A percentile compares a stretch with the other conserved stretches of the same genome.
These are phyloP conservation scores for Emydura subglobosa DNA, from an alignment of 2,113 vertebrate species.

Conservation along the genomic window DNA sequence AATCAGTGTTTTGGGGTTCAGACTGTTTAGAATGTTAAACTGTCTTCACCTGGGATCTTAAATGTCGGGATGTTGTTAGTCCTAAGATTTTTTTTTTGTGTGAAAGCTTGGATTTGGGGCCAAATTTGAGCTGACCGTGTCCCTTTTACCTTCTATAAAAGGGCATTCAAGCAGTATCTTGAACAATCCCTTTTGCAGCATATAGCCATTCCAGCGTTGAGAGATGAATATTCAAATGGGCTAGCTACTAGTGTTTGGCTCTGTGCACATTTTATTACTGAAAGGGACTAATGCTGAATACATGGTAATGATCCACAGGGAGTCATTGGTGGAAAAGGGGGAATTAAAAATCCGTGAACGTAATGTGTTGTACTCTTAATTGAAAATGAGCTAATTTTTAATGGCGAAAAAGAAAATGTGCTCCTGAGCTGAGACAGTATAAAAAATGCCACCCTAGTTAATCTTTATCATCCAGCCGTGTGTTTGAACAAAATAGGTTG, in stretches of 20 bases:
- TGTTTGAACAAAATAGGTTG: background rate
- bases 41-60: background rate
- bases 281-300: conserved; percentile 2
- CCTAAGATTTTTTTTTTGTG: background rate
- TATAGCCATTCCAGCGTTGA: background rate
- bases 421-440: background rate
- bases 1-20: background rate
- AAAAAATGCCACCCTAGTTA: background rate
- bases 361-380: background rate
- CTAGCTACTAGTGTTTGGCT: too few relatives aligned
- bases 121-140: background rate
- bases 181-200: background rate
- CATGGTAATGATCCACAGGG: conserved; percentile 22
- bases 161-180: background rate
- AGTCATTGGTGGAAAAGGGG: background rate
- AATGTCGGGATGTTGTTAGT: background rate
- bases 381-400: conserved; percentile 19
- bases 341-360: background rate
- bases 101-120: background rate
- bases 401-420: background rate
- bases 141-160: background rate
- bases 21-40: background rate
- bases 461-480: rapidly evolving
- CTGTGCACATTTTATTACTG: rapidly evolving
- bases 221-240: background rate